Evolutionary conservation across 2,113 vertebrate genomes (phyloP).

Genomic region (rabbit (Oryctolagus cuniculus)): mOryCun1.1 NC_091438.1:109643501-109644000

Average conservation of each 20-base stretch:
- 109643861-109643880: not conserved
- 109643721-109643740: not conserved
- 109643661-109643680: not conserved
- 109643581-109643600: not conserved
- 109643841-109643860: not conserved
- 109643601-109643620: not conserved
- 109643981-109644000: not conserved
- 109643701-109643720: not conserved
- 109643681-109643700: not conserved
- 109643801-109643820: not conserved
- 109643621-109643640: not conserved
- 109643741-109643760: not conserved
- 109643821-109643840: not conserved
- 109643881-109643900: not conserved
- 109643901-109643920: not conserved
- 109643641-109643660: not conserved
- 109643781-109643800: slow-evolving; percentile 3
- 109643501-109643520: not conserved
- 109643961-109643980: not conserved
- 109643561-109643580: not conserved
- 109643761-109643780: not conserved
- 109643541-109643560: not conserved
- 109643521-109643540: too few species aligned
- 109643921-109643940: not conserved
- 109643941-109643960: not conserved